Evolutionary conservation across 2,888 invertebrate species (phyloP), one percentile per base, ranked within the genome.

Genomic region (Gymnoscelis rufifasciata): DNA sequence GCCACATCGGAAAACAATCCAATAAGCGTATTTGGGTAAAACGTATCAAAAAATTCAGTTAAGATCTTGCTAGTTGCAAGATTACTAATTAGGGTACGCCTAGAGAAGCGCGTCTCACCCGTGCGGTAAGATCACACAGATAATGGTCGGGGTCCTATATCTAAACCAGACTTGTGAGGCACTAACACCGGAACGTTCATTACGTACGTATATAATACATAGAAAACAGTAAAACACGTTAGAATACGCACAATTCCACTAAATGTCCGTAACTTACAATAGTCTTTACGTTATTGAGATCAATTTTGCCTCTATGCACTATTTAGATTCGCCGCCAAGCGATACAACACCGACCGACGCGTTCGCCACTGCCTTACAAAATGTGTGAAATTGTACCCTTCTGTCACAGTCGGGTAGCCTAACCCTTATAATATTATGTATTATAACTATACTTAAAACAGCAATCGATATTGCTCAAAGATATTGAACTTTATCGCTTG

Each of bases 221-320:
- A 82, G 82, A 82, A 83, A 82, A 83, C 78, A 75, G 76, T 75
- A 74, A 78, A 78, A 79, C 74, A 77, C 74, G 72, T 74, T 72
- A 71, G 68, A 65, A 72, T 72, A 78, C 71, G 77, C 84, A 87
- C 86, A 83, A 84, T 86, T 86, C 83, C 87, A 83, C 87, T 83
- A 84, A 71, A 77, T 68, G 82, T 83, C 79, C 78, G 68, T 72
- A 68, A 75, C 66, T 72, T 72, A 75, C 66, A 64, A 71, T 78
- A 82, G 82, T 83, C 79, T 78, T 80, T 81, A 80, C 78, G 78
- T 74, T 80, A 86, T 72, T 88, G 87, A 88, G 87, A 88, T 88
- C 87, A 88, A 77, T 78, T 76, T 76, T 76, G 78, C 80, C 83
- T 74, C 78, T 78, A 74, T 68, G 78, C 79, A 76, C 78, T 78